phyloP scores from a whole-genome alignment of 2,888 invertebrate species.

The Pemphredon lugubris region DNA sequence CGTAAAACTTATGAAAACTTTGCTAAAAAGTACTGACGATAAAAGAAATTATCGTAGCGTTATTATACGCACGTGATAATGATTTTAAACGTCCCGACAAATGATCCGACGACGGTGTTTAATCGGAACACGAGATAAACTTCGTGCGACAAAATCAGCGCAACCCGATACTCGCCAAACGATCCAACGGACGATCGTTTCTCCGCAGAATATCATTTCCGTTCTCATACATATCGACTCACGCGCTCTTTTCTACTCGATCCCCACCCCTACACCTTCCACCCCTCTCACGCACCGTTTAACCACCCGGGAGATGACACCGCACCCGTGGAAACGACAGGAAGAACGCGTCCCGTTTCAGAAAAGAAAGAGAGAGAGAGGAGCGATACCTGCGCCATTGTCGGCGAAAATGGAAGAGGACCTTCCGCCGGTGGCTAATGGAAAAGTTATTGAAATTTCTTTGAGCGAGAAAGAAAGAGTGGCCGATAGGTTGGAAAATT shows the following conservation, averaged over 20 bases:
- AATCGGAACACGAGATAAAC: too few relatives aligned
- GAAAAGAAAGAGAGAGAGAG: constrained; percentile 22
- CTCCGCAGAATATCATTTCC: constrained; percentile 18
- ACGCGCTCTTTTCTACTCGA: constrained; percentile 9
- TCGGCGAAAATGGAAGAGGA: constrained; percentile 45
- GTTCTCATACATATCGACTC: constrained; percentile 32
- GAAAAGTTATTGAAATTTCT: constrained; percentile 70
- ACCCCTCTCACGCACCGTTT: constrained; percentile 69
- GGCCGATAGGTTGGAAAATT: constrained; percentile 52
- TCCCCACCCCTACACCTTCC: constrained; percentile 26
- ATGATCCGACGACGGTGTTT: too few relatives aligned
- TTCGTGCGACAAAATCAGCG: too few relatives aligned
- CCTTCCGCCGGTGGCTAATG: constrained; percentile 60
- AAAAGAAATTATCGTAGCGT: too few relatives aligned
- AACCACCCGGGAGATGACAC: constrained; percentile 65
- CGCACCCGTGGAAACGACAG: constrained; percentile 25
- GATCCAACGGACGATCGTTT: too few relatives aligned
- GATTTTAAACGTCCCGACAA: too few relatives aligned
- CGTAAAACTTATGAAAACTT: too few relatives aligned
- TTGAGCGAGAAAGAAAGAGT: constrained; percentile 57
- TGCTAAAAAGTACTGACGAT: too few relatives aligned
- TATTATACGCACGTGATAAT: too few relatives aligned
- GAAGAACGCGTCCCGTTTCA: background rate
- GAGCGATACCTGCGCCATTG: constrained; percentile 54
- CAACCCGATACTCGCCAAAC: too few relatives aligned